A percentile compares a stretch with the other conserved stretches of the same genome.
These are phyloP conservation scores for Penaeus japonicus DNA, from an alignment of 1,140 invertebrate species.

Conservation along the genomic window DNA sequence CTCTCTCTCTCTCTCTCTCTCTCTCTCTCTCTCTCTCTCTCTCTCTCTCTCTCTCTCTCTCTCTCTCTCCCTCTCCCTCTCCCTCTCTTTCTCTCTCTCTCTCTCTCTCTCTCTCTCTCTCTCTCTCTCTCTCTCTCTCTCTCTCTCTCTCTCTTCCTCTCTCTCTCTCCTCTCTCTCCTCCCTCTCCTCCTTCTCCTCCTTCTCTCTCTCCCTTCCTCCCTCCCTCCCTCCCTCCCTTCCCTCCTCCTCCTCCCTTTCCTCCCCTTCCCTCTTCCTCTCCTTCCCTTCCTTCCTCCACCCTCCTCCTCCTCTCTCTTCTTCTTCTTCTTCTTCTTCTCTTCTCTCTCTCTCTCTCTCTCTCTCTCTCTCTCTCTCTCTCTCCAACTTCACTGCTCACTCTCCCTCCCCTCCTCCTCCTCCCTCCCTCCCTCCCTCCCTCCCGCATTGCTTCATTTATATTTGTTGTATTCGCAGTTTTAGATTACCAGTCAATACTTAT, in stretches of 20 bases:
- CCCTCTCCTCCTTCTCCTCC: background rate
- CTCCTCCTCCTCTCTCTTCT: background rate
- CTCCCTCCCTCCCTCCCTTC: background rate
- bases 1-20: too few relatives aligned
- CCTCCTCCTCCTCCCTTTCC: background rate
- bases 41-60: background rate
- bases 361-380: conserved; percentile 16
- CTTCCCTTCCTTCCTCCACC: background rate
- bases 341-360: conserved; percentile 9
- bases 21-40: background rate
- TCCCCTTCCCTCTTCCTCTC: background rate
- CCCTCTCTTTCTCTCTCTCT: background rate
- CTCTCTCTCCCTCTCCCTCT: background rate
- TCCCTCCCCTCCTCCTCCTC: too few relatives aligned
- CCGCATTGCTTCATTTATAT: too few relatives aligned
- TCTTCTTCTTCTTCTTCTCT: background rate
- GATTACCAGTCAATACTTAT: background rate
- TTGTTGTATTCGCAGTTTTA: too few relatives aligned
- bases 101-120: too few relatives aligned
- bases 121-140: background rate
- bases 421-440: too few relatives aligned
- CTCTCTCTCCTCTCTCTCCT: too few relatives aligned
- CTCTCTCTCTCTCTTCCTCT: background rate
- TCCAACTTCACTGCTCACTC: background rate
- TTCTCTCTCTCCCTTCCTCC: background rate